Evolutionary conservation across 1,140 invertebrate species (phyloP).

Genomic region (Panagrolaimus sp.): DNA sequence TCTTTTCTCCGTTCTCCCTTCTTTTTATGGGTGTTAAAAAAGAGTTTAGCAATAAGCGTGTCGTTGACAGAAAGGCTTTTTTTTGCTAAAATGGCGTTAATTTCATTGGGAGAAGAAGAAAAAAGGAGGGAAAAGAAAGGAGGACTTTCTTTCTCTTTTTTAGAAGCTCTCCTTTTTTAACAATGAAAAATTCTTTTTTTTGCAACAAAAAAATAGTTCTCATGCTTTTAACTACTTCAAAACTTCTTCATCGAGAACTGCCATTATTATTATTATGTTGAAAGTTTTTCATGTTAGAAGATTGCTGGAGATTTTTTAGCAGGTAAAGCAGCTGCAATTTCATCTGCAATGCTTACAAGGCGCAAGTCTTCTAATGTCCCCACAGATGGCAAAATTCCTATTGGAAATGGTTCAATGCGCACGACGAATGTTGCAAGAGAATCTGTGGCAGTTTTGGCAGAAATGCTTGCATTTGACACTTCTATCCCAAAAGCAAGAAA

Average conservation of each 20-base stretch:
- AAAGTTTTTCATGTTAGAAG: background rate
- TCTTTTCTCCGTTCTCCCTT: too few relatives aligned
- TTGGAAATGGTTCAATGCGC: constrained; percentile 22
- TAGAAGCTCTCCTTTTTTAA: background rate
- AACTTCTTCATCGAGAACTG: constrained; percentile 51
- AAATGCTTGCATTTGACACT: constrained; percentile 28
- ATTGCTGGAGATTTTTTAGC: constrained; percentile 24
- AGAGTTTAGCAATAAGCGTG: background rate
- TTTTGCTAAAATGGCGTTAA: constrained; percentile 2
- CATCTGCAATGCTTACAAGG: constrained; percentile 43
- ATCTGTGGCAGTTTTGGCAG: constrained; percentile 39
- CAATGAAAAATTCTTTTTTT: constrained; percentile 8
- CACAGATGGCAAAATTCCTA: background rate
- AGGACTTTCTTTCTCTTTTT: background rate
- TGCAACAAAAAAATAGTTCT: constrained; percentile 7
- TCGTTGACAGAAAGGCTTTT: constrained; percentile 9
- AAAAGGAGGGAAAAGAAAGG: constrained; percentile 5
- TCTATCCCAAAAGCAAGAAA: constrained; percentile 5
- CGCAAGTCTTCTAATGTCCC: constrained; percentile 30
- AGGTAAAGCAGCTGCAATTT: constrained; percentile 42
- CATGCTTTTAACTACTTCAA: background rate
- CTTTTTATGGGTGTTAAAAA: too few relatives aligned
- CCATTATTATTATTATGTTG: background rate
- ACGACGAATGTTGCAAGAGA: constrained; percentile 37
- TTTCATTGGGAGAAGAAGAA: constrained; percentile 11